phyloP scores from a whole-genome alignment of 1,140 invertebrate genomes.

The Asobara japonica region DNA sequence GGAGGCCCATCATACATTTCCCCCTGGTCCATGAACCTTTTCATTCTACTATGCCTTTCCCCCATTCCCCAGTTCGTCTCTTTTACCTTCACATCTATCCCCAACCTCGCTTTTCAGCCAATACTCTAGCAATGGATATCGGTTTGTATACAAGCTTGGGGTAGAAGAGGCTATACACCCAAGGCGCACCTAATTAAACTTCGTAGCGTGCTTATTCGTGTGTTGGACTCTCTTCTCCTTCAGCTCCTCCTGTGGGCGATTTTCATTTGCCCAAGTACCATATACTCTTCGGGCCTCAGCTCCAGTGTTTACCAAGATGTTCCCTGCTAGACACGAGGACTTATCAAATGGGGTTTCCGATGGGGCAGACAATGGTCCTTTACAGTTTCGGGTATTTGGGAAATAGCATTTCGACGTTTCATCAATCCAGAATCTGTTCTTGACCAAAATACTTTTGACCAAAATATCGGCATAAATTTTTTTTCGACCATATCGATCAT shows the following conservation, averaged over 20 bases:
- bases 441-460: no score
- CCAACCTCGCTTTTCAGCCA: slow-evolving; percentile 24
- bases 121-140: slow-evolving; percentile 39
- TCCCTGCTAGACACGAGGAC: background rate
- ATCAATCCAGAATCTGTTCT: no score
- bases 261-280: slow-evolving; percentile 35
- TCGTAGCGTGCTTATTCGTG: slow-evolving; percentile 34
- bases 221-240: slow-evolving; percentile 38
- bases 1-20: background rate
- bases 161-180: slow-evolving; percentile 15
- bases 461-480: no score
- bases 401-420: no score
- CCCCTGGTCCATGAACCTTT: slow-evolving; percentile 4
- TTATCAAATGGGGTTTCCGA: background rate
- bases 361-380: background rate
- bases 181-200: slow-evolving; percentile 54
- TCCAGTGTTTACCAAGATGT: background rate
- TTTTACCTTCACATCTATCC: slow-evolving; percentile 15
- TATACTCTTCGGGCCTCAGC: background rate
- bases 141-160: slow-evolving; percentile 40
- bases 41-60: slow-evolving; percentile 15
- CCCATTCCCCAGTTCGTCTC: slow-evolving; percentile 12
- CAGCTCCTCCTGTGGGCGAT: slow-evolving; percentile 19
- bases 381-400: no score
- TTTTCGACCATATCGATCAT: no score